These are phyloP conservation scores for Poeciliopsis prolifica DNA, from an alignment of 2,113 vertebrate species.

Conservation along the genomic window DNA sequence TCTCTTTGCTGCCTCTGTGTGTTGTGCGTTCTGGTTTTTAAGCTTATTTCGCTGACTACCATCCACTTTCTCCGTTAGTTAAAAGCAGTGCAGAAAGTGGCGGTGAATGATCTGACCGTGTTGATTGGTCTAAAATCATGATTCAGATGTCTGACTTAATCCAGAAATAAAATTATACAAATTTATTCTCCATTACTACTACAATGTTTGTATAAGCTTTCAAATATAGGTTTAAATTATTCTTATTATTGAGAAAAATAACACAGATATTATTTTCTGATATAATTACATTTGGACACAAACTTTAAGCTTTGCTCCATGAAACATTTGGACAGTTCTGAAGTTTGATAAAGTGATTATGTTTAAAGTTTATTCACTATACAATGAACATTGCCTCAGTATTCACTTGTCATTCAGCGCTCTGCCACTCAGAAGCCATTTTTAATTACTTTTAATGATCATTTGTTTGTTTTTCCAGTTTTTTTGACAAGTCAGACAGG, in stretches of 20 bases:
- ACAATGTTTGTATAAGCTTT: neutral
- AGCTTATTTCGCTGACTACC: conserved; percentile 16
- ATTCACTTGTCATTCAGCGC: no score
- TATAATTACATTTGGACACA: no score
- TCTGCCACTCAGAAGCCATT: neutral
- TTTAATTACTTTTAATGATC: neutral
- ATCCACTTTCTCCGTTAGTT: neutral
- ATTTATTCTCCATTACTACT: neutral
- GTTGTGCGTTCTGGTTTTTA: conserved; percentile 36
- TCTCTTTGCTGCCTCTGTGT: conserved; percentile 41
- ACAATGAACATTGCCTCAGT: no score
- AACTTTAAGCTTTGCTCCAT: no score
- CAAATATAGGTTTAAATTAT: neutral
- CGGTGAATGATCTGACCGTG: neutral
- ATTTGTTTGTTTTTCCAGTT: no score
- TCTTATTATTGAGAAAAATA: no score
- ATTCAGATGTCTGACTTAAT: neutral
- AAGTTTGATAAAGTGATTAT: neutral
- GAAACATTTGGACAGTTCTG: no score
- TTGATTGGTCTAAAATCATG: neutral
- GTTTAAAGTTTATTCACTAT: neutral
- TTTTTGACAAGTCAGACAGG: no score
- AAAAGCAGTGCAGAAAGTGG: neutral
- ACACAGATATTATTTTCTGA: no score
- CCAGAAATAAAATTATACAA: neutral